Evolutionary conservation across 1,140 invertebrate genomes (phyloP).

Genomic region (Cepaea nemoralis): DNA sequence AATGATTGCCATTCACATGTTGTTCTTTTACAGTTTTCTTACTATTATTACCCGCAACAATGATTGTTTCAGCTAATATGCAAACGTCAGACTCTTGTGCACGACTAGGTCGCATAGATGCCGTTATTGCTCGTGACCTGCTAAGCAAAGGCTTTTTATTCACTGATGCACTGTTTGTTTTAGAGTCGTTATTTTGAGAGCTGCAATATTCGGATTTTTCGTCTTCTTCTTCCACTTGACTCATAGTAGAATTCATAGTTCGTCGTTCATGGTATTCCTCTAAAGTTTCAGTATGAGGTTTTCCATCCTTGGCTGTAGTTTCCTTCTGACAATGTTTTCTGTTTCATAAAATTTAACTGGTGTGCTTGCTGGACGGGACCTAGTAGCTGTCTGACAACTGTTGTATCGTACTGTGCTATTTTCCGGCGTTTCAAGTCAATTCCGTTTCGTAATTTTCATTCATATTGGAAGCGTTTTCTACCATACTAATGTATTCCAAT

Average conservation of each 20-base stretch:
- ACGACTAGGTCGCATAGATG: neutral
- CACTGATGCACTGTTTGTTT: neutral
- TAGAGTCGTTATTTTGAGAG: neutral
- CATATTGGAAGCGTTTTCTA: slow-evolving; percentile 42
- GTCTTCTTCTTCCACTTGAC: slow-evolving; percentile 13
- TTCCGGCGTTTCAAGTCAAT: neutral
- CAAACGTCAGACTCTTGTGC: neutral
- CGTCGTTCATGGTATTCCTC: neutral
- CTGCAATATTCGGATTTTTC: neutral
- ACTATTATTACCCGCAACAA: neutral
- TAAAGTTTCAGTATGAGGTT: neutral
- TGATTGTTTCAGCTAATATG: neutral
- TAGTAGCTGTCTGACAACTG: neutral
- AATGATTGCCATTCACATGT: neutral
- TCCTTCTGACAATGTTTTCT: neutral
- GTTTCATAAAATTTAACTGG: neutral
- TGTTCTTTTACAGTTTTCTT: neutral
- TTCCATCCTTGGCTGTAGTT: neutral
- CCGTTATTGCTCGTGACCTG: neutral
- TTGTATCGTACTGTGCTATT: neutral
- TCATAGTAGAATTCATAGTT: slow-evolving; percentile 3
- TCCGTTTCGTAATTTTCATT: neutral
- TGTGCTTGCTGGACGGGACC: slow-evolving; percentile 1
- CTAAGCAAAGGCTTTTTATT: neutral
- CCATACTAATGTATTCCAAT: slow-evolving; percentile 50